Conservation (phyloP, 1,140 invertebrate species). For the Procambarus virginalis region DNA sequence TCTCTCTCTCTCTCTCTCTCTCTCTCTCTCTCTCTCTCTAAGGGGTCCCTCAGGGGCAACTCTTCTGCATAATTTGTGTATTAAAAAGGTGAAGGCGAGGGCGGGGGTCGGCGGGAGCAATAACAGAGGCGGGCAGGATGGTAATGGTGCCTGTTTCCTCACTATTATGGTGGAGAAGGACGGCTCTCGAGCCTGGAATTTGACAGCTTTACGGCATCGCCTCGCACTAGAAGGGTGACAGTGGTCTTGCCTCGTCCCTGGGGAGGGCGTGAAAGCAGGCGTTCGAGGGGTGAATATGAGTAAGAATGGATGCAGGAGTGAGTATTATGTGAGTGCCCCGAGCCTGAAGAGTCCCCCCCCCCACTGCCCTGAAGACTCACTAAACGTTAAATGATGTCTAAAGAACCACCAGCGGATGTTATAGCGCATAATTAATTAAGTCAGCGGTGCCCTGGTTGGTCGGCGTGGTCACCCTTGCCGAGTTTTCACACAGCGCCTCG, state of each 20-base stretch:
- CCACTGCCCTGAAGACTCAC: too few species aligned
- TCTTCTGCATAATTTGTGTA: conserved; percentile 13
- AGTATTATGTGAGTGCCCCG: too few species aligned
- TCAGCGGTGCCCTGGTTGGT: too few species aligned
- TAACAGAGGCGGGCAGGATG: not conserved
- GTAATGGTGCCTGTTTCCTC: not conserved
- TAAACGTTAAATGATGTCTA: too few species aligned
- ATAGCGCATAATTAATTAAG: too few species aligned
- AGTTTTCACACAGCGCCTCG: too few species aligned
- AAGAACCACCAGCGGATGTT: too few species aligned
- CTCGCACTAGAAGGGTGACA: not conserved
- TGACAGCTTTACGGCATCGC: not conserved
- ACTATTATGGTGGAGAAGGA: not conserved
- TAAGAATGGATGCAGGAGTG: too few species aligned
- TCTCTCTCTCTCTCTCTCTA: not conserved
- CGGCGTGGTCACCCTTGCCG: too few species aligned
- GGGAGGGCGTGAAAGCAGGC: not conserved
- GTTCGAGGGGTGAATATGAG: too few species aligned
- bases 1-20: not conserved
- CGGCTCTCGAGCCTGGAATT: not conserved
- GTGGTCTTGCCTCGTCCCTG: not conserved
- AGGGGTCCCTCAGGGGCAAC: not conserved
- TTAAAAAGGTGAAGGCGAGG: conserved; percentile 3
- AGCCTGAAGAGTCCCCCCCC: too few species aligned
- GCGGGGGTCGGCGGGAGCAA: not conserved